Evolutionary conservation across 2,797 vertebrate species (phyloP).

Genomic region (Tapirus indicus): DNA sequence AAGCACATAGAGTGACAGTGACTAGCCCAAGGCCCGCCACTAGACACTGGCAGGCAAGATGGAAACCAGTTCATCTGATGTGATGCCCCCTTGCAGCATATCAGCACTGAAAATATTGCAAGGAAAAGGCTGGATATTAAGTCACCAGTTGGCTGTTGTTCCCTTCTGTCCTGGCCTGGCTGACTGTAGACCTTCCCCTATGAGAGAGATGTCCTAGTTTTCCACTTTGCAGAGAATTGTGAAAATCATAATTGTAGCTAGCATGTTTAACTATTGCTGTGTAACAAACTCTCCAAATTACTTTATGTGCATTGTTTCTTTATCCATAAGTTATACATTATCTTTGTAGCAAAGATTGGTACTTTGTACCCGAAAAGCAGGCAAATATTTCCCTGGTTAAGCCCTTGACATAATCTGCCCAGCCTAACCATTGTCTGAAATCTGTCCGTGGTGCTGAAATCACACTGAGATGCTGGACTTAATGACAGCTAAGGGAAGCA

Average conservation of each 20-base stretch:
- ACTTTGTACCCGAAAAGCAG: too few species aligned
- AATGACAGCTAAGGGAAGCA: neutral
- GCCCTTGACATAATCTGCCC: neutral
- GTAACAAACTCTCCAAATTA: too few species aligned
- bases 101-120: fast-evolving
- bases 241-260: neutral
- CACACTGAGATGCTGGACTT: too few species aligned
- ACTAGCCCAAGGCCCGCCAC: too few species aligned
- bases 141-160: neutral
- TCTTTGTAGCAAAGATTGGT: neutral
- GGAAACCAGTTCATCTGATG: neutral
- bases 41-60: neutral
- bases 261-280: neutral
- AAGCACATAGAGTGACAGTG: too few species aligned
- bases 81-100: neutral
- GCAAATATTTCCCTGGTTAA: too few species aligned
- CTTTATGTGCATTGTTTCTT: neutral
- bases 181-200: neutral
- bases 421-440: fast-evolving
- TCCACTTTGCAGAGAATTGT: neutral
- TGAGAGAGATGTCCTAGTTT: too few species aligned
- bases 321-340: neutral
- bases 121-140: neutral
- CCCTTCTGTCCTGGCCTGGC: neutral
- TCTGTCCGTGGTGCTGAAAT: neutral